Percentiles rank a stretch among this genome's conserved stretches.
Evolutionary conservation across 35 echinoderm and acorn worm genomes (phyloP).

Genomic region (Ophiothrix spiculata): DNA sequence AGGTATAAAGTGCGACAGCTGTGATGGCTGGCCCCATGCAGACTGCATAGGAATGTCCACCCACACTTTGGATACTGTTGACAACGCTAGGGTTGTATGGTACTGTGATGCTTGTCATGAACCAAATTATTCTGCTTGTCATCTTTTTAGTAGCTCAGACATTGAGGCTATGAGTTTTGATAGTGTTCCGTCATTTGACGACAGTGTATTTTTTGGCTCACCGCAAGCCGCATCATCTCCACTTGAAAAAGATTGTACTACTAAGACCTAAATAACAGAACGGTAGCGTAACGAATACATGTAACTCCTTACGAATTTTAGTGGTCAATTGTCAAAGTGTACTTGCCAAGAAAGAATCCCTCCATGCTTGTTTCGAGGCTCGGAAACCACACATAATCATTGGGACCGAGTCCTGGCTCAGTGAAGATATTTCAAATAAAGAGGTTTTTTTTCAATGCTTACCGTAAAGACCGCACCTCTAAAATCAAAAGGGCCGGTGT

Average conservation of each 20-base stretch:
- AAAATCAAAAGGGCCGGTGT: conserved; percentile 9
- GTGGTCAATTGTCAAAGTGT: conserved; percentile 46
- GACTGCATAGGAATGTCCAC: conserved; percentile 52
- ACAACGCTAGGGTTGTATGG: conserved; percentile 30
- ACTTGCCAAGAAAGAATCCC: conserved; percentile 24
- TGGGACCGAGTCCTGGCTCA: conserved; percentile 59
- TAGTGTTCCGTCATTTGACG: not conserved
- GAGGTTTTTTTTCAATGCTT: conserved; percentile 38
- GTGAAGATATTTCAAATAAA: conserved; percentile 10
- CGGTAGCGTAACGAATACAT: not conserved
- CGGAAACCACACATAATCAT: conserved; percentile 33
- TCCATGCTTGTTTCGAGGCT: conserved; percentile 19
- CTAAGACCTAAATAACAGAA: not conserved
- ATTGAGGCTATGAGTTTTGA: conserved; percentile 1
- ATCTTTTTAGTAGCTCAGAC: not conserved
- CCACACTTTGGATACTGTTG: not conserved
- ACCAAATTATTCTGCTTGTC: conserved; percentile 37
- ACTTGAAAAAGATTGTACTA: not conserved
- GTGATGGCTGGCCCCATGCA: conserved; percentile 33
- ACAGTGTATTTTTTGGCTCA: no score
- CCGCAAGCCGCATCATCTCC: not conserved
- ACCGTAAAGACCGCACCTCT: not conserved
- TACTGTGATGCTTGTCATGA: conserved; percentile 30
- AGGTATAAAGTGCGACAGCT: conserved; percentile 27
- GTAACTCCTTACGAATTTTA: conserved; percentile 25